These are phyloP conservation scores for Ariopsis seemanni DNA, from an alignment of 2,113 vertebrate genomes.

Conservation along the genomic window DNA sequence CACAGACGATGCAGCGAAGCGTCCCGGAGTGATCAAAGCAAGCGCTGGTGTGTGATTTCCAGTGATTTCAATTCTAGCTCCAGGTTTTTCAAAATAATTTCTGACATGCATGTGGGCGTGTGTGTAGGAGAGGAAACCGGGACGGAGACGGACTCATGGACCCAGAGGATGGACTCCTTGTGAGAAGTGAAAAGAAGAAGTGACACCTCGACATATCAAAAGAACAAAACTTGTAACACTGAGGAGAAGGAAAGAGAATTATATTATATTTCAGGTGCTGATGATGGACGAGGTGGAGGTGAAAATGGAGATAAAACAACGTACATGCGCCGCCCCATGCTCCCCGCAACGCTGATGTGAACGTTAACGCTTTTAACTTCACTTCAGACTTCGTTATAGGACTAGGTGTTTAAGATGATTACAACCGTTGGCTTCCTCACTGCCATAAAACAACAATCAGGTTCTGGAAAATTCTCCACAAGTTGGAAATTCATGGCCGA, in stretches of 20 bases:
- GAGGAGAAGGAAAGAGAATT: background rate
- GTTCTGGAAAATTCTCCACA: background rate
- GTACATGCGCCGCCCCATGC: background rate
- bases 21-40: background rate
- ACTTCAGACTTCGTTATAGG: too few relatives aligned
- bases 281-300: background rate
- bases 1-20: background rate
- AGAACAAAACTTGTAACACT: background rate
- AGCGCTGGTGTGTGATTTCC: background rate
- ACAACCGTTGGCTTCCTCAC: background rate
- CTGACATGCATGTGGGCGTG: too few relatives aligned
- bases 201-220: background rate
- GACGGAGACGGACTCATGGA: background rate
- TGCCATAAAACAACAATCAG: background rate
- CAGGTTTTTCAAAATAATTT: background rate
- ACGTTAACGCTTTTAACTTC: background rate
- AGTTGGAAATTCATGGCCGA: background rate
- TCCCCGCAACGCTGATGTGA: background rate
- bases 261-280: constrained; percentile 21
- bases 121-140: too few relatives aligned
- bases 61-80: background rate
- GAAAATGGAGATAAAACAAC: background rate
- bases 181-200: background rate
- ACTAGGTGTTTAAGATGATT: background rate
- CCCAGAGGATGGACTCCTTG: background rate